Percentiles rank a stretch among this genome's conserved stretches.
These are phyloP conservation scores for Euphonia xanthogaster DNA, from an alignment of 2,797 vertebrate species.

Conservation along the genomic window DNA sequence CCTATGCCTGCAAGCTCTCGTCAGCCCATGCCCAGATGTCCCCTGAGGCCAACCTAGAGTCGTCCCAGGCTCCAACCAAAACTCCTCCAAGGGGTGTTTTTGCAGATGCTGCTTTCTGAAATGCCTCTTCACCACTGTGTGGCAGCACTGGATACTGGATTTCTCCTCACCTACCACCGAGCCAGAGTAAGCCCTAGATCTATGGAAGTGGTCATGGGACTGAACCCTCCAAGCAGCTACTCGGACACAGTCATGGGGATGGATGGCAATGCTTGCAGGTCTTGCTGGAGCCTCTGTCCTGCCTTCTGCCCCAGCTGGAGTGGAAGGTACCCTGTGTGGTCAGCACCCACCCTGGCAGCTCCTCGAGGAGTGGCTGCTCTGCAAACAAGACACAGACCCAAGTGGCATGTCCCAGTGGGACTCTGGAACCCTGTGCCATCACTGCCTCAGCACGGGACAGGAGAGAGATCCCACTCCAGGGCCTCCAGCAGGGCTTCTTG, in stretches of 20 bases:
- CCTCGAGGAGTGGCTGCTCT: rapidly evolving
- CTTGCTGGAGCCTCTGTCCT: background rate
- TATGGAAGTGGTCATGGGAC: background rate
- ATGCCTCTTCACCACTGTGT: slow-evolving; percentile 40
- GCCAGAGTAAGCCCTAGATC: background rate
- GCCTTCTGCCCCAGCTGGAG: background rate
- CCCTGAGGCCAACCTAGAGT: background rate
- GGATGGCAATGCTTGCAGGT: background rate
- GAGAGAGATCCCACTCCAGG: background rate
- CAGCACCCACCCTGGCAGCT: background rate
- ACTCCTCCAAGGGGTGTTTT: background rate
- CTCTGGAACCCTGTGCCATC: background rate
- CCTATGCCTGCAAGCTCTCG: background rate
- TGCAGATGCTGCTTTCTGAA: background rate
- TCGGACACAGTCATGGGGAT: background rate
- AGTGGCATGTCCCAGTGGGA: rapidly evolving
- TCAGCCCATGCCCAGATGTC: background rate
- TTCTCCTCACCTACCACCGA: background rate
- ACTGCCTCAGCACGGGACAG: rapidly evolving
- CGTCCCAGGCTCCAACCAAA: background rate
- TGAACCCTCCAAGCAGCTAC: background rate
- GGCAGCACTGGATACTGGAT: slow-evolving; percentile 47
- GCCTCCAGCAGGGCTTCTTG: background rate
- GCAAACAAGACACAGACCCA: background rate
- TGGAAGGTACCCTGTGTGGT: background rate